Conservation (phyloP, 2,113 vertebrate species). For the Empidonax alnorum region DNA sequence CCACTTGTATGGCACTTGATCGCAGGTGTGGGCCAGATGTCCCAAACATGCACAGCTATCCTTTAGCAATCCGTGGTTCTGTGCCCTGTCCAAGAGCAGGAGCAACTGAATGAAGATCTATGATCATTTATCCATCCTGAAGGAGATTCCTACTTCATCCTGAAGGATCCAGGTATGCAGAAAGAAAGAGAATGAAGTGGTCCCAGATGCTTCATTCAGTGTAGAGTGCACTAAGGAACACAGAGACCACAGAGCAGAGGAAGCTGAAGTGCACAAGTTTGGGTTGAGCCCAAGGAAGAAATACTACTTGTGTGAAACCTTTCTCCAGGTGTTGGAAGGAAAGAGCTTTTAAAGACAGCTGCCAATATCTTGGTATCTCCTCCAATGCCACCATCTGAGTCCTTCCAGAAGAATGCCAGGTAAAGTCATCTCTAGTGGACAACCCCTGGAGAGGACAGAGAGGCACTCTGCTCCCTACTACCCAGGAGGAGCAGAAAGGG, state of each 20-base stretch:
- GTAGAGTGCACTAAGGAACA: background rate
- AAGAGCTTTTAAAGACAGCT: background rate
- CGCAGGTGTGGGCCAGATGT: background rate
- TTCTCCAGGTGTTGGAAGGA: background rate
- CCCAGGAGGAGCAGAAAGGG: background rate
- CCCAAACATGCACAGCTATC: background rate
- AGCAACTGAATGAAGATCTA: background rate
- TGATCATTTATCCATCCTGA: background rate
- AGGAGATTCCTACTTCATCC: background rate
- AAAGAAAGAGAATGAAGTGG: background rate
- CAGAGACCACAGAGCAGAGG: background rate
- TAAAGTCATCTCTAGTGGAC: background rate
- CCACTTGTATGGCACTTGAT: accelerated
- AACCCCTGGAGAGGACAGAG: background rate
- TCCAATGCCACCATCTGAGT: background rate
- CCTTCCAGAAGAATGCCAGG: background rate
- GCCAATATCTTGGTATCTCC: background rate
- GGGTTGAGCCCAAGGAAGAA: background rate
- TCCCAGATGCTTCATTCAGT: background rate
- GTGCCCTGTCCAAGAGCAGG: background rate
- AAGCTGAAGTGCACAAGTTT: background rate
- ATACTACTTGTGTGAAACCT: background rate
- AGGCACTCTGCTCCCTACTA: background rate
- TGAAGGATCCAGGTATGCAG: background rate
- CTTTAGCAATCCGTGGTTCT: background rate